Percentiles rank a stretch among this genome's conserved stretches.
These are phyloP conservation scores for Ciconia maguari DNA, from an alignment of 2,113 vertebrate species.

Conservation along the genomic window DNA sequence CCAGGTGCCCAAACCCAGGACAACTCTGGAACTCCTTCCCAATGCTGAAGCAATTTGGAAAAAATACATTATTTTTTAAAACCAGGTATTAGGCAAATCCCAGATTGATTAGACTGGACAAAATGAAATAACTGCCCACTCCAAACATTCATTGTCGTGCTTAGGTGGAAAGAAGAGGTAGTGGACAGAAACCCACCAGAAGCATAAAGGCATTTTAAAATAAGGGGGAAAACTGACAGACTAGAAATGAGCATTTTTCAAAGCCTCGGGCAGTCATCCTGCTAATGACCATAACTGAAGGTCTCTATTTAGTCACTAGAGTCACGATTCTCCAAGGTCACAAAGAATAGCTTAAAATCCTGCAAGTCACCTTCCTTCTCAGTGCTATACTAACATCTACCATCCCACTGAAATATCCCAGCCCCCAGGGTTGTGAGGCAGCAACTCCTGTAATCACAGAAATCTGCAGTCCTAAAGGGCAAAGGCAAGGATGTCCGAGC, in stretches of 20 bases:
- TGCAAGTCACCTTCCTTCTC: neutral
- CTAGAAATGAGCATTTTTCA: neutral
- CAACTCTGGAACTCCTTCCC: neutral
- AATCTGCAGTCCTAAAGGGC: neutral
- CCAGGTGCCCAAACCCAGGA: neutral
- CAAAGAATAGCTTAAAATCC: neutral
- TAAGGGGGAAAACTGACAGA: neutral
- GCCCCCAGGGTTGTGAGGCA: neutral
- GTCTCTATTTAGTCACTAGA: neutral
- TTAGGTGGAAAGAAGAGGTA: neutral
- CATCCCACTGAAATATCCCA: neutral
- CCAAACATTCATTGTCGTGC: neutral
- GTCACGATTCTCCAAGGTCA: neutral
- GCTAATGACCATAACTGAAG: neutral
- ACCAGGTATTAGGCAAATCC: neutral
- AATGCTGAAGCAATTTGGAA: neutral
- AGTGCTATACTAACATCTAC: neutral
- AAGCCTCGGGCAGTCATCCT: neutral
- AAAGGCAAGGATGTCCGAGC: neutral
- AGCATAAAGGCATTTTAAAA: constrained; percentile 12
- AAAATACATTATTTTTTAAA: neutral
- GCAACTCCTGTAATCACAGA: neutral
- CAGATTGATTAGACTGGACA: neutral
- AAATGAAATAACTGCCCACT: neutral
- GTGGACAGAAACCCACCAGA: neutral